These are phyloP conservation scores for Scatophagus argus DNA, from an alignment of 2,113 vertebrate species.

Conservation along the genomic window DNA sequence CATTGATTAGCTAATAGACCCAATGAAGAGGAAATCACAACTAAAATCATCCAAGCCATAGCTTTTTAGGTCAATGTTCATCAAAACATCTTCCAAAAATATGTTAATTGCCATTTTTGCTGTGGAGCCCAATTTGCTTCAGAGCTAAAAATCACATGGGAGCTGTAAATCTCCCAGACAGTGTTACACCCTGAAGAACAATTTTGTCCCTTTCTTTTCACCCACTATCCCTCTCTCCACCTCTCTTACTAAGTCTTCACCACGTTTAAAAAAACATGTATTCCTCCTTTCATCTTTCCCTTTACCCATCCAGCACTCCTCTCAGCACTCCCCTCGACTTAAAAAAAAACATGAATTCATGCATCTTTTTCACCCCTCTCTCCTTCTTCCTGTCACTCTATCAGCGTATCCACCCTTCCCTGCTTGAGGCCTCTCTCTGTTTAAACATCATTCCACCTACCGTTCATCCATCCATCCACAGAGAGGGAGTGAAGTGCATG, in stretches of 20 bases:
- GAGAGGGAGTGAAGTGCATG: constrained; percentile 28
- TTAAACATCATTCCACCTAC: constrained; percentile 32
- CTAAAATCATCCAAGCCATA: neutral
- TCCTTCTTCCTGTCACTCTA: constrained; percentile 21
- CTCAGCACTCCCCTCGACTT: constrained; percentile 13
- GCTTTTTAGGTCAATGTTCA: neutral
- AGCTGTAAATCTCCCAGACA: neutral
- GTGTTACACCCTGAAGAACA: neutral
- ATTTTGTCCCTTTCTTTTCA: neutral
- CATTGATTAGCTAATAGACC: neutral
- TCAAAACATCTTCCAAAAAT: neutral
- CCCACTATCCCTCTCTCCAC: neutral
- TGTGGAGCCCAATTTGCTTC: neutral
- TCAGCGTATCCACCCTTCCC: neutral
- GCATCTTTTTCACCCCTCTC: constrained; percentile 5
- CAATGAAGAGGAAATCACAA: neutral
- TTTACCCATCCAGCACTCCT: constrained; percentile 3
- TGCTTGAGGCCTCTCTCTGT: neutral
- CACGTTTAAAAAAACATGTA: constrained; percentile 33
- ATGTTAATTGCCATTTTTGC: neutral
- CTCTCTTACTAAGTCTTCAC: neutral
- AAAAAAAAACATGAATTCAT: constrained; percentile 42
- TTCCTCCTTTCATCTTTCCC: constrained; percentile 29
- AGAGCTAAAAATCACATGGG: neutral
- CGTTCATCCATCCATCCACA: constrained; percentile 42